These are phyloP conservation scores for Brachyptera putata DNA, from an alignment of 2,888 invertebrate species.

Conservation along the genomic window DNA sequence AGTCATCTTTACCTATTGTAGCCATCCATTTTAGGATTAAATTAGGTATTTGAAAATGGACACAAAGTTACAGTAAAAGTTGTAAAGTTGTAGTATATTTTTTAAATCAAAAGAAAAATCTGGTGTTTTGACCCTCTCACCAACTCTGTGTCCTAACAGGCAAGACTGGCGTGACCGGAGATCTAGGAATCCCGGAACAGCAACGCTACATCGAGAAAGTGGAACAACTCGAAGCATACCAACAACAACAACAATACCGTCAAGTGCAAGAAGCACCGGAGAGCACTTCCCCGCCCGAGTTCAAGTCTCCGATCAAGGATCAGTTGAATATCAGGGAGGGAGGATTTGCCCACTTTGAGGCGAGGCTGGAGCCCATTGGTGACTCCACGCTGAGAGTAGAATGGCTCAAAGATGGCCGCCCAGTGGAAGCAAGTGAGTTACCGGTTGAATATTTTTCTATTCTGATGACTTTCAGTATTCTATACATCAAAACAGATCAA, in stretches of 20 bases:
- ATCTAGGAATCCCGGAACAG: slow-evolving; percentile 86
- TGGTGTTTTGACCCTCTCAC: too few species aligned
- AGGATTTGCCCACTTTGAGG: slow-evolving; percentile 93
- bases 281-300: slow-evolving; percentile 74
- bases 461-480: too few species aligned
- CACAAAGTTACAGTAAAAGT: too few species aligned
- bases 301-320: slow-evolving; percentile 84
- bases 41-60: too few species aligned
- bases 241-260: slow-evolving; percentile 69
- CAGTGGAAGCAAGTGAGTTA: slow-evolving; percentile 78
- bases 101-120: too few species aligned
- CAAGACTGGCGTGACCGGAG: slow-evolving; percentile 78
- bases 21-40: too few species aligned
- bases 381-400: slow-evolving; percentile 86
- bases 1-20: too few species aligned
- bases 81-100: too few species aligned
- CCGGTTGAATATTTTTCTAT: too few species aligned
- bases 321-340: slow-evolving; percentile 84
- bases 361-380: slow-evolving; percentile 87
- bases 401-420: slow-evolving; percentile 88
- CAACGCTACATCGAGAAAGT: slow-evolving; percentile 88
- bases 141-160: slow-evolving; percentile 42
- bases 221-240: slow-evolving; percentile 86
- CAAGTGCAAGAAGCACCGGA: slow-evolving; percentile 77
- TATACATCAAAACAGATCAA: too few species aligned